Percentiles rank a stretch among this genome's conserved stretches.
Conservation (phyloP, 2,113 vertebrate genomes). For the Stigmatopora nigra region DNA sequence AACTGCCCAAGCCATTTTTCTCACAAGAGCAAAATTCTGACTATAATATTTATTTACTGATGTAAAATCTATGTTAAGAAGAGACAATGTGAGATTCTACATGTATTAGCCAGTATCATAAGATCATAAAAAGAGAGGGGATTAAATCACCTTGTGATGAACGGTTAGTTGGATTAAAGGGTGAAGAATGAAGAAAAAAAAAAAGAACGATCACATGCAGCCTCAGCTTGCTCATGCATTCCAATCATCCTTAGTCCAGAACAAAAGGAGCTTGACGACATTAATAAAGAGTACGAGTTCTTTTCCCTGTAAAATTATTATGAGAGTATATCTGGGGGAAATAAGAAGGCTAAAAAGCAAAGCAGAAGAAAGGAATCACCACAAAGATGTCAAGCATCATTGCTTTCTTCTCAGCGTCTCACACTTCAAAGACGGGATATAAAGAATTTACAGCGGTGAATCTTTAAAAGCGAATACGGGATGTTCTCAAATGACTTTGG, state of each 20-base stretch:
- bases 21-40: too few species aligned
- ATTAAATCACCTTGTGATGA: neutral
- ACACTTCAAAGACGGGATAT: slow-evolving; percentile 67
- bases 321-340: slow-evolving; percentile 30
- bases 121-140: too few species aligned
- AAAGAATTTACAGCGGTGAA: slow-evolving; percentile 69
- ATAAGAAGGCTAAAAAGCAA: slow-evolving; percentile 5
- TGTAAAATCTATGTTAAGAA: too few species aligned
- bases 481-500: slow-evolving; percentile 53
- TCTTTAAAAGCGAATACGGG: slow-evolving; percentile 65
- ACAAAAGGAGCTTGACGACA: slow-evolving; percentile 3
- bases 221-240: neutral
- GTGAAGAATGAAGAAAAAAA: neutral
- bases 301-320: slow-evolving; percentile 24
- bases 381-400: slow-evolving; percentile 46
- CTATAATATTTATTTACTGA: too few species aligned
- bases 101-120: too few species aligned
- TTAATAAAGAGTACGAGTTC: neutral
- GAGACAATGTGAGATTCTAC: too few species aligned
- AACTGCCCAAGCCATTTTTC: too few species aligned
- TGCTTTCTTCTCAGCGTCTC: slow-evolving; percentile 45
- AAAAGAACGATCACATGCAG: neutral
- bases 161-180: neutral
- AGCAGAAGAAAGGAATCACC: slow-evolving; percentile 22
- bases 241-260: neutral